These are phyloP conservation scores for Smutsia gigantea DNA, from an alignment of 2,797 vertebrate species.

Conservation along the genomic window DNA sequence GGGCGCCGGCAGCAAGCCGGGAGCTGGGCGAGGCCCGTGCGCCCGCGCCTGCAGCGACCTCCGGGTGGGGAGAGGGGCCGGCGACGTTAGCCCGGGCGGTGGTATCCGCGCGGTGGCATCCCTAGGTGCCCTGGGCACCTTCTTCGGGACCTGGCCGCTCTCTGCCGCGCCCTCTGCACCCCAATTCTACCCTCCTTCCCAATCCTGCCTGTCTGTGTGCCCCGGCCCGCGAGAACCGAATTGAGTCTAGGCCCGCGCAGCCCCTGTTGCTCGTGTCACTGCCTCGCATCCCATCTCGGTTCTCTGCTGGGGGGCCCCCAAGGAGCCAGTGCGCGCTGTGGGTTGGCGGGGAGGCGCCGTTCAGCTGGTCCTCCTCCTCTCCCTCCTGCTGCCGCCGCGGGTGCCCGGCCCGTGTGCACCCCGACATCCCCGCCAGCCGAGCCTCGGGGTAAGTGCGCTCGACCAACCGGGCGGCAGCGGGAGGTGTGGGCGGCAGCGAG, in stretches of 20 bases:
- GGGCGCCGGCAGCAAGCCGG: constrained; percentile 23
- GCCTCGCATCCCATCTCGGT: constrained; percentile 4
- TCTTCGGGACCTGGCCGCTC: background rate
- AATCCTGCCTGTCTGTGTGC: background rate
- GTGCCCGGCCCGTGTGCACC: background rate
- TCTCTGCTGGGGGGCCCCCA: constrained; percentile 42
- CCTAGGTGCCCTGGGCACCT: background rate
- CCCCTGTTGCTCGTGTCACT: constrained; percentile 72
- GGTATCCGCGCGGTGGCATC: background rate
- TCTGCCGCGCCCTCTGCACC: constrained; percentile 64
- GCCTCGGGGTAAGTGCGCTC: constrained; percentile 75
- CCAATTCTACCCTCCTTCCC: background rate
- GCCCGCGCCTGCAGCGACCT: constrained; percentile 52
- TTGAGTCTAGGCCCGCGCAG: constrained; percentile 32
- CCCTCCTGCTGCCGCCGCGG: background rate
- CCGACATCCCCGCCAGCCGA: background rate
- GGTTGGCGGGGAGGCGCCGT: background rate
- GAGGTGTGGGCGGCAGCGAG: background rate
- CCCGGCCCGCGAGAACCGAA: background rate
- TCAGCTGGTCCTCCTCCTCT: background rate
- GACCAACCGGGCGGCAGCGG: background rate
- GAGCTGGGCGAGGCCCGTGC: constrained; percentile 63
- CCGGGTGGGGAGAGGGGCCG: background rate
- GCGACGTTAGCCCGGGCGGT: background rate
- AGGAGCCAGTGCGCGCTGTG: constrained; percentile 48